Conservation (phyloP, 2,797 vertebrate species). For the Fringilla coelebs region DNA sequence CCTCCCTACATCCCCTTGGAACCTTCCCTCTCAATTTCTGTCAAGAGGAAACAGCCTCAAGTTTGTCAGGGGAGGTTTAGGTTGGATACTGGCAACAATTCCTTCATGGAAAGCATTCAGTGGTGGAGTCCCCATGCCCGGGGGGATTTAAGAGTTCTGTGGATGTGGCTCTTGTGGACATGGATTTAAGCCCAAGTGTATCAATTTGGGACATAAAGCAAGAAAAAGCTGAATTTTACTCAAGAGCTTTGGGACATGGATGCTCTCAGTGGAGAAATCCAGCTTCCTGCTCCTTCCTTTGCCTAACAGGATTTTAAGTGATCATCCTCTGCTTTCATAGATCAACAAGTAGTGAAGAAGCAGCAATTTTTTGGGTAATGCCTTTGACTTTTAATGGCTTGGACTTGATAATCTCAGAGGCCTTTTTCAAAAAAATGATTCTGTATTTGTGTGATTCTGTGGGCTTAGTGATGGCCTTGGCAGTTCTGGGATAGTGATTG, state of each 20-base stretch:
- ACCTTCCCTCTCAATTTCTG: background rate
- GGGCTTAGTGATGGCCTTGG: background rate
- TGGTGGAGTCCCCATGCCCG: background rate
- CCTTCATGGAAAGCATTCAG: background rate
- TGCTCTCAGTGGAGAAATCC: background rate
- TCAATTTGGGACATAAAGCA: background rate
- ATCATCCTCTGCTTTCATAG: background rate
- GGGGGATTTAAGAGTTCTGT: background rate
- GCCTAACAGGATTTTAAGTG: background rate
- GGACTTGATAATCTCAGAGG: background rate
- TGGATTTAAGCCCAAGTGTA: background rate
- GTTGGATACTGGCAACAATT: background rate
- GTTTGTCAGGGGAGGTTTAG: background rate
- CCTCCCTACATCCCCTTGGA: background rate
- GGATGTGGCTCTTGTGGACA: background rate
- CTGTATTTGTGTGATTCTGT: background rate
- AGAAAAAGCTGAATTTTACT: background rate
- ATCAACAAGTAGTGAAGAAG: background rate
- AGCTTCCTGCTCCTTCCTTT: background rate
- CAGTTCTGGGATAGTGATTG: background rate
- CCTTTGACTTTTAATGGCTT: background rate
- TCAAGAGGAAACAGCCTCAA: background rate
- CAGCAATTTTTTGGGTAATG: background rate
- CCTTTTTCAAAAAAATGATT: background rate
- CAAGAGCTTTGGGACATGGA: rapidly evolving